phyloP scores from a whole-genome alignment of 92 coral and sea anemone genomes.

The Virgularia gustaviana region DNA sequence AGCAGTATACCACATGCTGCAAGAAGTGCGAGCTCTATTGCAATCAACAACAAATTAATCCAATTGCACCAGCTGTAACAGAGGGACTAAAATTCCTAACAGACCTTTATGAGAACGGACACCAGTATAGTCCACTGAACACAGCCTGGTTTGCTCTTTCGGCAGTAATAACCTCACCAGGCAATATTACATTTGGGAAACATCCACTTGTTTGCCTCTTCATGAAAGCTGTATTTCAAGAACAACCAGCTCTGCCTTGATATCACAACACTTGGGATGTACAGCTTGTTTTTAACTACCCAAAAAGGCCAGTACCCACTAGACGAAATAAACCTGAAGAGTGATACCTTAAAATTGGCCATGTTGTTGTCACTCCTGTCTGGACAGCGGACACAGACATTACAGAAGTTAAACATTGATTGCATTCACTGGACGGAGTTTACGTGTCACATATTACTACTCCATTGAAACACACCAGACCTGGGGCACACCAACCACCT shows the following conservation, averaged over 20 bases:
- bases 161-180: conserved; percentile 25
- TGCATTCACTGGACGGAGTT: conserved; percentile 26
- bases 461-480: conserved; percentile 47
- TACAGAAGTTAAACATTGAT: conserved; percentile 38
- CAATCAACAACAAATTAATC: conserved; percentile 21
- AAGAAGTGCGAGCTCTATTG: too few relatives aligned
- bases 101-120: conserved; percentile 24
- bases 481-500: conserved; percentile 41
- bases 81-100: conserved; percentile 41
- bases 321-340: conserved; percentile 23
- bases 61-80: conserved; percentile 37
- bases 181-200: conserved; percentile 37
- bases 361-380: conserved; percentile 47
- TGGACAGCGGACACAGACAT: conserved; percentile 44
- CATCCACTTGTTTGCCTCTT: conserved; percentile 49
- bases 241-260: conserved; percentile 47
- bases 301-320: conserved; percentile 25
- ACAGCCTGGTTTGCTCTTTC: conserved; percentile 48
- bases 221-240: conserved; percentile 47
- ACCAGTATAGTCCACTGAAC: conserved; percentile 39
- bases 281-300: conserved; percentile 35
- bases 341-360: conserved; percentile 37
- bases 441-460: conserved; percentile 40
- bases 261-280: conserved; percentile 49
- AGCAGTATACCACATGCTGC: too few relatives aligned